Evolutionary conservation across 1,140 invertebrate genomes (phyloP), one percentile per base, ranked within the genome.

Genomic region (Conus betulinus): DNA sequence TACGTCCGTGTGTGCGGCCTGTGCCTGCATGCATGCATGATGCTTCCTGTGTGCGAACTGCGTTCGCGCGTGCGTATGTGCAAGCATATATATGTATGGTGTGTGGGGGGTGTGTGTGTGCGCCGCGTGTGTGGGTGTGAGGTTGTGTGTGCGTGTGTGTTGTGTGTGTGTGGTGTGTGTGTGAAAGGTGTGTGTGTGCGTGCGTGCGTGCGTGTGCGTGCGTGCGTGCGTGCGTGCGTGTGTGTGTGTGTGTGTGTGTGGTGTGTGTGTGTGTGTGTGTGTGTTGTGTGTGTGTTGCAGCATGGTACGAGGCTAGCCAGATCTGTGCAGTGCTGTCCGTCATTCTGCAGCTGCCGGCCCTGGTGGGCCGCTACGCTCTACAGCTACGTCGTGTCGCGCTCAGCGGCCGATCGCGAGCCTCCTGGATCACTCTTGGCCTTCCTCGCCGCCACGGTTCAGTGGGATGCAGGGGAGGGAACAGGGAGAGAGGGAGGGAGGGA

Each of bases 281-380:
- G 76, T 78, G 79, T 0, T 0, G 39, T 39, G 39, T 39, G 39
- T 39, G 39, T 39, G 60, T 63, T 85, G 10, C 85, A 87, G 85
- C 52, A 11, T 87, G 85, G 85, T 78, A 87, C 85, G 51, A 87
- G 85, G 85, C 85, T 39, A 20, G 71, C 23, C 85, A 87, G 85
- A 79, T 87, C 85, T 55, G 67, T 11, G 85, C 85, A 0, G 85
- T 87, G 39, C 71, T 87, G 74, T 74, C 71, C 10, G 51, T 87
- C 15, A 74, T 87, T 13, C 74, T 87, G 51, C 52, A 79, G 15
- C 20, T 87, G 6, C 85, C 85, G 11, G 53, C 71, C 0, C 52
- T 87, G 71, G 74, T 87, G 39, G 39, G 85, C 53, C 3, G 71
- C 13, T 6, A 78, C 85, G 15, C 85, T 78, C 52, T 87, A 87